Base-by-base conservation (phyloP, 2,797 vertebrate genomes). In the Sebastes cheni region DNA sequence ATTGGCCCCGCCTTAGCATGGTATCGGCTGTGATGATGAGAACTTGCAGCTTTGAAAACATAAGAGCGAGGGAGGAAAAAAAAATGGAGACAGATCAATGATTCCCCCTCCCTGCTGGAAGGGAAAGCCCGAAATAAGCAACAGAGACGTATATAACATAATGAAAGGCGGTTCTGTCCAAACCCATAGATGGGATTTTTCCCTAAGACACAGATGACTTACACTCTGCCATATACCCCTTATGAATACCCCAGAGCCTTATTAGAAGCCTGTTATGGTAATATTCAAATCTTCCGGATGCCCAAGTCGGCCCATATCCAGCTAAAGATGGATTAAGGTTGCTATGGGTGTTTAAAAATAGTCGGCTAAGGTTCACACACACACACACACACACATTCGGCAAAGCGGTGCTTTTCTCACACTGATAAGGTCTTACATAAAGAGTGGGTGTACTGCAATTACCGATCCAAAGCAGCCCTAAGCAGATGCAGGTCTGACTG, bases 281-380 rank as follows among this genome's bases (percentile, higher is more conserved):
- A 94, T 94, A 91, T 91, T 92, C 58, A 92, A 93, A 91, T 91
- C 85, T 90, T 85, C 67, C 23, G 91, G 88, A 88, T 84, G 82
- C 86, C 82, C 79, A 71, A 81, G 80, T 89, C 82, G 80, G 86
- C 88, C 80, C 67, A 58, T 78, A 89, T 92, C 87, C 88, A 90
- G 79, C 86, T 90, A 88, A 93, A 93, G 93, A 93, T 92, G 91
- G 91, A 95, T 95, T 91, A 92, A 90, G 84, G 86, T 91, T 95
- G 90, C 89, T 88, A 86, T 72, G 86, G 86, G 84, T 87, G 91
- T 93, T 93, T 95, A 94, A 95, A 95, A 94, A 95, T 94, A 95
- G 92, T 79, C 20, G 13, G 39, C 65, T 55, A 52, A 72, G 77
- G 88, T 88, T 88, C 83, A 67, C 14, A 73, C 80, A 62, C 58